Evolutionary conservation across 2,797 vertebrate species (phyloP), one percentile per base, ranked within the genome.

Genomic region (Phoebastria nigripes): DNA sequence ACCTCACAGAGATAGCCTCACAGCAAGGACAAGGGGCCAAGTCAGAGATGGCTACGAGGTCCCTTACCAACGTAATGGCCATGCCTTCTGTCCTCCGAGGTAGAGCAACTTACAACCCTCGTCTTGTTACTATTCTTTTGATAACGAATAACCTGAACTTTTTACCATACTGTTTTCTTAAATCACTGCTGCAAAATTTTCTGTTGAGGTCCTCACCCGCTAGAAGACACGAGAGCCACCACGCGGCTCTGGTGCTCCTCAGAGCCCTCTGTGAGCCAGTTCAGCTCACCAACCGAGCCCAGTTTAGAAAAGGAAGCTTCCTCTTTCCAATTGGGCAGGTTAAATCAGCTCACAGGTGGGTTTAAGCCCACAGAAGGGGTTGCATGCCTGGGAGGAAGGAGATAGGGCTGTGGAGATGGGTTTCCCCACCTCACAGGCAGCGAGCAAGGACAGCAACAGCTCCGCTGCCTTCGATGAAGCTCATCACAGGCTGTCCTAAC

Each of bases 111-210:
- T 37, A 46, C 7, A 65, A 37, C 35, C 65, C 65, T 72, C 3
- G 0, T 24, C 65, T 42, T 73, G 15, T 55, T 42, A 42, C 79
- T 73, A 17, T 31, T 87, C 72, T 73, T 73, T 46, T 46, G 31
- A 41, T 55, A 78, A 92, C 16, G 16, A 89, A 72, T 71, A 83
- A 87, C 25, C 44, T 63, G 58, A 87, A 84, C 54, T 87, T 87
- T 72, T 33, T 37, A 77, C 49, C 20, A 37, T 46, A 55, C 14
- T 63, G 63, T 76, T 79, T 76, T 80, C 54, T 35, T 71, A 92
- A 81, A 69, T 69, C 41, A 73, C 26, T 13, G 14, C 47, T 95
- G 31, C 58, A 83, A 67, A 80, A 42, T 61, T 46, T 69, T 72
- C 63, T 28, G n/a, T 41, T 59, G 55, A 51, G 56, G 51, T 49